Evolutionary conservation across 2,797 vertebrate species (phyloP).

Genomic region (Nasua narica): DNA sequence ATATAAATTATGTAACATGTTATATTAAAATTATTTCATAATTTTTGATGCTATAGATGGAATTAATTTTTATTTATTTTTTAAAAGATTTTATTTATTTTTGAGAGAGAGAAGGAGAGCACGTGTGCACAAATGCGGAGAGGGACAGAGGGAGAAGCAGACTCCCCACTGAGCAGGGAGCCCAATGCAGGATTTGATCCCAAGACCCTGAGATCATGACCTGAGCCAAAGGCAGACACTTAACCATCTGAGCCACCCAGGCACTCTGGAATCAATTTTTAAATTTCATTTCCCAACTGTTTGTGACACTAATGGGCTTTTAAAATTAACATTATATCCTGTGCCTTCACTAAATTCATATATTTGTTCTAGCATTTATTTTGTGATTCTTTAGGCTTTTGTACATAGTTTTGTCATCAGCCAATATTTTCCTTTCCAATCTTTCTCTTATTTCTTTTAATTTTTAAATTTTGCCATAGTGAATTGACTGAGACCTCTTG

Average conservation of each 20-base stretch:
- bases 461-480: background rate
- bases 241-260: background rate
- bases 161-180: background rate
- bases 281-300: background rate
- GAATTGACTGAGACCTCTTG: background rate
- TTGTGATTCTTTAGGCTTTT: slow-evolving; percentile 18
- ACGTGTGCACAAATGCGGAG: too few relatives aligned
- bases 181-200: accelerated
- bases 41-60: background rate
- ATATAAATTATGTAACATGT: background rate
- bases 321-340: background rate
- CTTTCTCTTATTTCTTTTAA: slow-evolving; percentile 22
- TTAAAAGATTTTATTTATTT: too few relatives aligned
- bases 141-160: background rate
- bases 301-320: background rate
- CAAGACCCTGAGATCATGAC: background rate
- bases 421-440: slow-evolving; percentile 13
- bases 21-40: background rate
- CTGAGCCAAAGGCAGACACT: background rate
- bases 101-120: too few relatives aligned
- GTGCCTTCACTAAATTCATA: background rate
- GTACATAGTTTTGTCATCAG: background rate
- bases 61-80: background rate
- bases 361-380: background rate
- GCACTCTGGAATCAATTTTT: background rate